Percentiles rank a stretch among this genome's conserved stretches.
phyloP scores from a whole-genome alignment of 2,113 vertebrate genomes.

The Otus sunia region DNA sequence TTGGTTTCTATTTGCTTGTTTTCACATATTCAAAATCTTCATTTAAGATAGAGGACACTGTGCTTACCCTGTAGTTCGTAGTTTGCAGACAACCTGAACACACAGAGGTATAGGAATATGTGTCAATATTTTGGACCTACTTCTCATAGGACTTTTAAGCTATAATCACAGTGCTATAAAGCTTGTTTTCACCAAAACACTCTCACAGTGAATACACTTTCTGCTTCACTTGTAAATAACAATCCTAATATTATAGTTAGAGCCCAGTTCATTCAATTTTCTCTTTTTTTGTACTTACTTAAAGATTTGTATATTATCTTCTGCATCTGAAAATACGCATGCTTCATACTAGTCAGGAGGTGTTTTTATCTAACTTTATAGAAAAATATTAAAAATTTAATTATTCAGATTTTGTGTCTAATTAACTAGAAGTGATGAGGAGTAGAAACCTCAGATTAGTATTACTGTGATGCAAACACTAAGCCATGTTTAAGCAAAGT shows the following conservation, averaged over 20 bases:
- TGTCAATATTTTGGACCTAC: not conserved
- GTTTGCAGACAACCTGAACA: not conserved
- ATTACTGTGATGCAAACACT: not conserved
- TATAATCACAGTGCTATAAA: not conserved
- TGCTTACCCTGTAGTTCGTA: not conserved
- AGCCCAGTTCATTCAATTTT: not conserved
- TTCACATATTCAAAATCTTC: not conserved
- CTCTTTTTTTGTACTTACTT: not conserved
- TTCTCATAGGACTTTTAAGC: not conserved
- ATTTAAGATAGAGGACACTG: not conserved
- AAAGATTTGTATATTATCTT: not conserved
- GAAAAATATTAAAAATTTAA: not conserved
- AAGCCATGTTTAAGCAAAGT: not conserved
- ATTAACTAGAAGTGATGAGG: not conserved
- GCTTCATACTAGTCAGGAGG: not conserved
- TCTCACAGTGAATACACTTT: not conserved
- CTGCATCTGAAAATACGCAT: not conserved
- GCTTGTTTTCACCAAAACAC: not conserved
- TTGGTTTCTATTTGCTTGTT: not conserved
- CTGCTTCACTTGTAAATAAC: not conserved
- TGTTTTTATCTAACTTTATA: not conserved
- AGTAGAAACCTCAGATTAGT: not conserved
- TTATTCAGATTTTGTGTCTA: not conserved
- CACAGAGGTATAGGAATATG: fast-evolving
- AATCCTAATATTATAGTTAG: not conserved